Base-by-base conservation (phyloP, 2,797 vertebrate species). In the Microhierax caerulescens region DNA sequence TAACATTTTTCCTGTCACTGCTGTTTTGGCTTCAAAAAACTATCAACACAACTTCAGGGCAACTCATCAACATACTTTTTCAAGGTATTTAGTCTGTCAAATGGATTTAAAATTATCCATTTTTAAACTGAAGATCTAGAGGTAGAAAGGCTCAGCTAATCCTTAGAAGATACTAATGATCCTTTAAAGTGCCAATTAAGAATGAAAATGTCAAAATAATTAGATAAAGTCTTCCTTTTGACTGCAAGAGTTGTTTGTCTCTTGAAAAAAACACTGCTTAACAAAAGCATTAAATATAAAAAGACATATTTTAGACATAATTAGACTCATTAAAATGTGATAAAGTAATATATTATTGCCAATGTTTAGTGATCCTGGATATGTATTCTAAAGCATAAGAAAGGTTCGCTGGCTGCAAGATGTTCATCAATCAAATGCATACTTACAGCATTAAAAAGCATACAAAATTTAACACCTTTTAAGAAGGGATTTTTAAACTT, bases 131-230 rank as follows among this genome's bases (percentile, higher is more conserved):
- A 84, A 93, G 90, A 83, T 41, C 47, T 82, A 63, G 45, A 47
- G 34, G 13, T 76, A 65, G 60, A 93, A 95, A 94, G 53, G 41
- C 25, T 95, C 75, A 85, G 15, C 6, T 47, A 79, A n/a, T 93
- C 65, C 47, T 89, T 82, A 93, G 86, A 95, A 88, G 21, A 76
- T 72, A 63, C 61, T 85, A 77, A 90, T 23, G 37, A 90, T 64
- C 50, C 13, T 69, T 73, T 68, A 22, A 89, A 90, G 32, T n/a
- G 45, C 54, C 86, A 92, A 78, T 90, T 96, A 92, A 61, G 41
- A 96, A 94, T 34, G 34, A 23, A 93, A 94, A 95, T 77, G 57
- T 90, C 64, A 92, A 93, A 96, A 85, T 85, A 95, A 97, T 73
- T 86, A 74, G 43, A 69, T 25, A 25, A 57, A 85, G 43, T 47